These are phyloP conservation scores for Sinopyrophorus schimmeli DNA, from an alignment of 2,888 invertebrate species.

Conservation along the genomic window DNA sequence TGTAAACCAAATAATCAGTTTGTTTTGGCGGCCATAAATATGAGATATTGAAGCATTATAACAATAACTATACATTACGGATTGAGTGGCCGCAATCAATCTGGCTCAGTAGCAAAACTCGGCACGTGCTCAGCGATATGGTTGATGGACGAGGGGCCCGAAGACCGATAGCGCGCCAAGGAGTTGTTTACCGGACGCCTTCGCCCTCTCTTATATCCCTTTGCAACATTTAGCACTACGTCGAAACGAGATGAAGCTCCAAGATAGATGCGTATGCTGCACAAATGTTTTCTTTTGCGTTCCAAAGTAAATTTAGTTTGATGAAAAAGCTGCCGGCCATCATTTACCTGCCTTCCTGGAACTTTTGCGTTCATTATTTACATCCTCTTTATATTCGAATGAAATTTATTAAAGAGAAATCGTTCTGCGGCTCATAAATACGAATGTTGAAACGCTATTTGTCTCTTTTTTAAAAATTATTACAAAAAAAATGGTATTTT, in stretches of 20 bases:
- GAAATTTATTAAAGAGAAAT: no score
- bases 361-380: no score
- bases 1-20: conserved; percentile 30
- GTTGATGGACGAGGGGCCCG: conserved; percentile 29
- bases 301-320: no score
- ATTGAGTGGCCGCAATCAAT: conserved; percentile 34
- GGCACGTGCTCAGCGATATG: conserved; percentile 35
- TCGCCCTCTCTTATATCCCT: conserved; percentile 24
- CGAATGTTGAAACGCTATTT: no score
- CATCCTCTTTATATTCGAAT: no score
- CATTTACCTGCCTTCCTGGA: no score
- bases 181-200: conserved; percentile 29
- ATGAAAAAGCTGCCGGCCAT: no score
- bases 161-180: conserved; percentile 21
- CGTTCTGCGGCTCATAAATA: no score
- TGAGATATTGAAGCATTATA: conserved; percentile 37
- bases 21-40: conserved; percentile 35
- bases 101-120: conserved; percentile 26
- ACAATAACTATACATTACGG: conserved; percentile 39
- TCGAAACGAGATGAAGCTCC: conserved; percentile 22
- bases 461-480: no score
- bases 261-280: conserved; percentile 24
- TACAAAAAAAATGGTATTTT: no score
- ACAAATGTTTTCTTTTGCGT: conserved; percentile 26
- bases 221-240: conserved; percentile 27